Base-by-base conservation (phyloP, 2,797 vertebrate genomes). In the Botia kubotai region DNA sequence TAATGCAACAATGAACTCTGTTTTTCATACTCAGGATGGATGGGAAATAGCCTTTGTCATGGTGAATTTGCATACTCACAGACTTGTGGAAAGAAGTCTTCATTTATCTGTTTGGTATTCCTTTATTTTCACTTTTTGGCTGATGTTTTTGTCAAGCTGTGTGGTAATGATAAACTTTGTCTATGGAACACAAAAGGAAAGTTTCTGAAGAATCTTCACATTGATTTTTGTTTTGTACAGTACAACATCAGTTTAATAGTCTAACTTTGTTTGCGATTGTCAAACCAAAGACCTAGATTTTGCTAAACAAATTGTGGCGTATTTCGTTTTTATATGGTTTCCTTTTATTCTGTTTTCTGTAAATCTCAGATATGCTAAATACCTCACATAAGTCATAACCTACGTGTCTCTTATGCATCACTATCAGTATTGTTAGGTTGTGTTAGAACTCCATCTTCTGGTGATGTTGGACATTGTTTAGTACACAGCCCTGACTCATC, bases 61-160 rank as follows among this genome's bases (percentile, higher is more conserved):
- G 90, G 91, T 90, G 17, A 95, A 87, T 83, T 92, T 99, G 85
- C 96, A 98, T 90, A 93, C 94, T 90, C 91, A 97, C 90, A 91
- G 80, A 71, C 94, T 98, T 57, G 86, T 97, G 87, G 96, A 98
- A 89, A 96, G 90, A 89, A 96, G 95, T 90, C 91, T 89, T 43
- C 87, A 95, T 67, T 95, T 94, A 1, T 81, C 90, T 13, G 67
- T 88, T 66, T n/a, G 87, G 98, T 98, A 96, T 82, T 87, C 63
- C 33, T 58, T 43, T 83, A 76, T 79, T 81, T 77, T 75, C 57
- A 72, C 79, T 16, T 7, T 6, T 60, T 39, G 11, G 0, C 2
- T 2, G 7, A 72, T n/a, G 17, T 19, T 57, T 48, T 72, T 52
- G 48, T 53, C 13, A 17, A 29, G 29, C 8, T 16, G 57, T 48